Evolutionary conservation across 2,113 vertebrate genomes (phyloP), one percentile per base, ranked within the genome.

Genomic region (Paedocypris sp.): DNA sequence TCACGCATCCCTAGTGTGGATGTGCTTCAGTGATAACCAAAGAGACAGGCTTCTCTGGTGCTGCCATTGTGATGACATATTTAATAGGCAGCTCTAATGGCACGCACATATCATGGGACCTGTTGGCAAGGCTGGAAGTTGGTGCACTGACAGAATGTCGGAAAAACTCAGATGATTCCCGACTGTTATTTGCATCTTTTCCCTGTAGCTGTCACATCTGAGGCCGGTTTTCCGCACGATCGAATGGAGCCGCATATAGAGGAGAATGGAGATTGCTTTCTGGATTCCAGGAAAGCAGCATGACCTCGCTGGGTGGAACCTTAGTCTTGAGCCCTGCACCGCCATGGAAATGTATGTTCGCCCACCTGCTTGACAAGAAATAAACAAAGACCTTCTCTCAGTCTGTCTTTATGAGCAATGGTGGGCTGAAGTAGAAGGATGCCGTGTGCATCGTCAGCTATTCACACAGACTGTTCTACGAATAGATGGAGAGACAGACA

Each of bases 51-150:
- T 35, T 26, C 10, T 39, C 11, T 7, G 6, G 12, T 22, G 39
- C 11, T 52, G 29, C 19, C 25, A 32, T 20, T 22, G 47, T 35
- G 25, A 43, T 45, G 31, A 42, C 47, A 49, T 46, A 39, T 53
- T 67, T 46, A 60, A 67, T 67, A 47, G 31, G 31, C 23, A 45
- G 29, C 39, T 16, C 43, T 54, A 52, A 61, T 35, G 49, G 33
- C 46, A 43, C 64, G 13, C 45, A 59, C 20, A 15, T 18, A 42
- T 32, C 52, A 41, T 5, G 38, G 20, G 38, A 74, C 72, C 75
- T 77, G 69, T 77, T 71, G 76, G 69, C 41, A 2, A 63, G 61
- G 25, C 8, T 23, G 22, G 12, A 22, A 49, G 57, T 67, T 43
- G 25, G 19, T n/a, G 4, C 7, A 42, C 38, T 26, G 16, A 38